These are phyloP conservation scores for Spodoptera littoralis DNA, from an alignment of 2,888 invertebrate genomes.

Conservation along the genomic window DNA sequence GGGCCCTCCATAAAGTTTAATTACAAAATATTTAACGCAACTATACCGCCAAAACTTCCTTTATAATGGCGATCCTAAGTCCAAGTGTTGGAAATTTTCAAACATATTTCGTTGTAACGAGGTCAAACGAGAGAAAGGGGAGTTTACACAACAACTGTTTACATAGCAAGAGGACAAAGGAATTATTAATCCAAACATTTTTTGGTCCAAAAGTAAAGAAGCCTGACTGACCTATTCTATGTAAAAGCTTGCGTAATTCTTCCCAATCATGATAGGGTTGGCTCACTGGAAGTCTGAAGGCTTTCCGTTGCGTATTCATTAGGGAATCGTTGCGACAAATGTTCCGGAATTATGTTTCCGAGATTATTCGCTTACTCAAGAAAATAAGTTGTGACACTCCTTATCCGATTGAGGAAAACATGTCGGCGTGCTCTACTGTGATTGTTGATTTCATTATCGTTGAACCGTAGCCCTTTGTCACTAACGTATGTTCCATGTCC, in stretches of 20 bases:
- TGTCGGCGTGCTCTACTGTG: constrained; percentile 51
- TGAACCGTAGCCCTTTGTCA: constrained; percentile 46
- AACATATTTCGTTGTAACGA: constrained; percentile 54
- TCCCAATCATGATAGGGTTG: constrained; percentile 83
- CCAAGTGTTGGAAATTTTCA: constrained; percentile 51
- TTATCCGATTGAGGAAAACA: constrained; percentile 61
- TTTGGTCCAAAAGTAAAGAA: constrained; percentile 63
- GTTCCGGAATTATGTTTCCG: constrained; percentile 73
- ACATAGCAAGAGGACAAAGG: constrained; percentile 57
- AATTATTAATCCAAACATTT: constrained; percentile 73
- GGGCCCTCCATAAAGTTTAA: constrained; percentile 47
- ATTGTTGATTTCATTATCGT: constrained; percentile 64
- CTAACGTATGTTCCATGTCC: constrained; percentile 33
- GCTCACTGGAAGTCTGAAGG: constrained; percentile 63
- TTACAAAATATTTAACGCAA: constrained; percentile 54
- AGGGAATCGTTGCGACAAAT: constrained; percentile 76
- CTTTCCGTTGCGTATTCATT: constrained; percentile 76
- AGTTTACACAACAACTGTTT: constrained; percentile 52
- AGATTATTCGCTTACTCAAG: constrained; percentile 74
- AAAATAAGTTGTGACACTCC: constrained; percentile 72
- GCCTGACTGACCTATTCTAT: constrained; percentile 66
- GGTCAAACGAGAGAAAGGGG: constrained; percentile 52
- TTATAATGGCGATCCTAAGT: constrained; percentile 53
- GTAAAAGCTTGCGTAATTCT: constrained; percentile 76
- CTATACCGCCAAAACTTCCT: constrained; percentile 49